Evolutionary conservation across 2,113 vertebrate genomes (phyloP).

Genomic region (Pseudopodoces humilis): DNA sequence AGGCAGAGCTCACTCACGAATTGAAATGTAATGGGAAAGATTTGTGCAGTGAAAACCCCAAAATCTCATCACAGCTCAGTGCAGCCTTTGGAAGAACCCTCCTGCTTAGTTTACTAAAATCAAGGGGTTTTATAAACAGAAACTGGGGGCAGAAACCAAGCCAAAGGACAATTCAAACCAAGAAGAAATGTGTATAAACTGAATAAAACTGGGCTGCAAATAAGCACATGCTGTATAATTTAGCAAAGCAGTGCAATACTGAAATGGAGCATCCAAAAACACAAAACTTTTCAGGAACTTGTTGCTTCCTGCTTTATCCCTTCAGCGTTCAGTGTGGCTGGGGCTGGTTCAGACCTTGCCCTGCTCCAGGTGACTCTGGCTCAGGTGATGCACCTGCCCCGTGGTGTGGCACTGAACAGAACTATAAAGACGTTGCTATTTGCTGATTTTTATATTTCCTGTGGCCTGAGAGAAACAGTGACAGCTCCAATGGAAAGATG

Average conservation of each 20-base stretch:
- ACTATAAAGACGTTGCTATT: not conserved
- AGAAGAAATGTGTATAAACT: not conserved
- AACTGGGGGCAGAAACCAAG: not conserved
- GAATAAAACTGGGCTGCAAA: not conserved
- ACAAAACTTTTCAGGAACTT: not conserved
- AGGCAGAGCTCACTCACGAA: not conserved
- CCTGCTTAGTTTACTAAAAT: not conserved
- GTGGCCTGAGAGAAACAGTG: not conserved
- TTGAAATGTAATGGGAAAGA: not conserved
- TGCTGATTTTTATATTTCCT: not conserved
- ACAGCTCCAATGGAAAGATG: not conserved
- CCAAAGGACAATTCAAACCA: not conserved
- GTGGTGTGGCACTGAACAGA: not conserved
- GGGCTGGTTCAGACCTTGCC: not conserved
- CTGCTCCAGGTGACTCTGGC: accelerated
- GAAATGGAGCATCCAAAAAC: not conserved
- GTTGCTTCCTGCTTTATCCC: not conserved
- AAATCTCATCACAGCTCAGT: not conserved
- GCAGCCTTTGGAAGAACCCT: not conserved
- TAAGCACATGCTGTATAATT: not conserved
- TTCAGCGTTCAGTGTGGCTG: accelerated
- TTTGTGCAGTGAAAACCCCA: not conserved
- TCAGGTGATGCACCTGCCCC: not conserved
- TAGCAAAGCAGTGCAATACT: not conserved
- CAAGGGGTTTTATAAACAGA: not conserved